Base-by-base conservation (phyloP, 2,113 vertebrate genomes). In the Anarhynchus alexandrinus region DNA sequence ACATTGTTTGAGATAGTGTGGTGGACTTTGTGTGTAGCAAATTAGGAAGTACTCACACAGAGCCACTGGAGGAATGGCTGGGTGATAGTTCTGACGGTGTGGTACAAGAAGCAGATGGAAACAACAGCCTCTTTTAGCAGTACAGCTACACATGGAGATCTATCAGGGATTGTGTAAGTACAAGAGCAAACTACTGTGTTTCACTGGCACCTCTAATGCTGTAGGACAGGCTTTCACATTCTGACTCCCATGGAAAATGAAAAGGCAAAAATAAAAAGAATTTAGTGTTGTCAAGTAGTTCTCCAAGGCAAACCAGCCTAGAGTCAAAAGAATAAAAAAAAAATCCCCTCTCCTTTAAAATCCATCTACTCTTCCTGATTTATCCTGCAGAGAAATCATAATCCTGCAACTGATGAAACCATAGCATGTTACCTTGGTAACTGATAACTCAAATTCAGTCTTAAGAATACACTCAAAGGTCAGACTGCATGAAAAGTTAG, bases 371-470 rank as follows among this genome's bases (percentile, higher is more conserved):
- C 40, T 57, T 94, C 20, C 40, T 27, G 59, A 88, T 94, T 95
- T 97, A 97, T 87, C 83, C 92, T 88, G 77, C 67, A 95, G 89
- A 95, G 87, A 79, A 97, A 93, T 92, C 94, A 96, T 96, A 97
- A 96, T 96, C 82, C 91, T 91, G 72, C 85, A 72, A 69, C 66
- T 91, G 92, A 94, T 97, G 92, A 97, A 96, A 96, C 88, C 87
- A 88, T 9, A 95, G 91, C 62, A 90, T 52, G 97, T 97, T 97
- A 96, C 97, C 86, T 94, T 96, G 96, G 97, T 86, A 97, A 97
- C 96, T 79, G 88, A 72, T 87, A 95, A 94, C 93, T 96, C 70
- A 77, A 90, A 93, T 93, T 88, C 89, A 92, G 62, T 57, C 70
- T 92, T 83, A 94, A 87, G 91, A 94, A 96, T 77, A 79, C 71